Evolutionary conservation across 2,888 invertebrate genomes (phyloP).

Genomic region (Acronicta aceris): DNA sequence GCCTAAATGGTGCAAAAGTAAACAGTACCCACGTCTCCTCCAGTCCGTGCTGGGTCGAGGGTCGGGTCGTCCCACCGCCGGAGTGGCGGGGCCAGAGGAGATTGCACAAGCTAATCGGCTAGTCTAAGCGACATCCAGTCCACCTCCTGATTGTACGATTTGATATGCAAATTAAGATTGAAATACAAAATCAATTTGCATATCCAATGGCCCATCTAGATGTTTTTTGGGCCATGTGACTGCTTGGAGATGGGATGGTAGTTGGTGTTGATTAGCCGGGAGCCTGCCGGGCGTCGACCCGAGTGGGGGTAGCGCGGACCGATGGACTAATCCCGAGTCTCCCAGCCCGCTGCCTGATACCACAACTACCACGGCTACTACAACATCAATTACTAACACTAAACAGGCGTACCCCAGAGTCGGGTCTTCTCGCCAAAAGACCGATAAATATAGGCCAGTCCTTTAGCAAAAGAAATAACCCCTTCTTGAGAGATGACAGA

Average conservation of each 20-base stretch:
- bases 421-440: conserved; percentile 12
- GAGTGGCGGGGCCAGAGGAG: conserved; percentile 20
- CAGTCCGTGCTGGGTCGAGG: conserved; percentile 28
- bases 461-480: not conserved
- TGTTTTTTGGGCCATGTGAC: too few relatives aligned
- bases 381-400: not conserved
- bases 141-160: not conserved
- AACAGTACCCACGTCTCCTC: conserved; percentile 26
- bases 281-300: conserved; percentile 11
- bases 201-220: not conserved
- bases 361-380: too few relatives aligned
- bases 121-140: not conserved
- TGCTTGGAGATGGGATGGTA: not conserved
- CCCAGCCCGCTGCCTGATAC: not conserved
- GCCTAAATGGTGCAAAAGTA: conserved; percentile 32
- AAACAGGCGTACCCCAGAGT: conserved; percentile 11
- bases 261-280: not conserved
- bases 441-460: not conserved
- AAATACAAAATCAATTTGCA: too few relatives aligned
- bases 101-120: conserved; percentile 16
- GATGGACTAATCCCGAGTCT: not conserved
- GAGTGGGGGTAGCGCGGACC: conserved; percentile 6
- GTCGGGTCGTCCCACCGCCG: conserved; percentile 39
- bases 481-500: conserved; percentile 25
- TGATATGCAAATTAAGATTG: too few relatives aligned